Percentiles rank a stretch among this genome's conserved stretches.
These are phyloP conservation scores for Drosophila murphyi DNA, from an alignment of 1,140 invertebrate genomes.

Conservation along the genomic window DNA sequence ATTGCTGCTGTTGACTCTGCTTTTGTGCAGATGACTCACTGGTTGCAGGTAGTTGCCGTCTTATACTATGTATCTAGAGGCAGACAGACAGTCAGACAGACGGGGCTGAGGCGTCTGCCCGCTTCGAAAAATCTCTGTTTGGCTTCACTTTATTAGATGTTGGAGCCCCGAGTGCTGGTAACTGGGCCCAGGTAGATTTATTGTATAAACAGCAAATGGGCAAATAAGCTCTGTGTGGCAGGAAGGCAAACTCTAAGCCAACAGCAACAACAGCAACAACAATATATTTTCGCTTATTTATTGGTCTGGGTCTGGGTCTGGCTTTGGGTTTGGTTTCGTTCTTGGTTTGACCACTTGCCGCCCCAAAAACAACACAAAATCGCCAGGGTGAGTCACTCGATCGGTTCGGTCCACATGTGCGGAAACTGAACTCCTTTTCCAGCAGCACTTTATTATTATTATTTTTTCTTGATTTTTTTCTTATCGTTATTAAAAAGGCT, in stretches of 20 bases:
- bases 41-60: constrained; percentile 52
- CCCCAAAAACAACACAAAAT: constrained; percentile 41
- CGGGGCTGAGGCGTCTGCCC: not conserved
- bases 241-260: constrained; percentile 33
- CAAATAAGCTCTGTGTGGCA: constrained; percentile 54
- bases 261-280: constrained; percentile 41
- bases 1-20: constrained; percentile 28
- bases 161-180: constrained; percentile 13
- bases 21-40: constrained; percentile 55
- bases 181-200: constrained; percentile 73
- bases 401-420: constrained; percentile 48
- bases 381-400: constrained; percentile 51
- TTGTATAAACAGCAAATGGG: constrained; percentile 72
- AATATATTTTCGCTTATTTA: constrained; percentile 75
- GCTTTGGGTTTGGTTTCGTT: constrained; percentile 47
- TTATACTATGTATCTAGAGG: constrained; percentile 10
- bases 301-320: constrained; percentile 62
- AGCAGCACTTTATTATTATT: constrained; percentile 61
- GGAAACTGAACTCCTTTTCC: constrained; percentile 74
- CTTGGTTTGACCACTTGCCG: constrained; percentile 56
- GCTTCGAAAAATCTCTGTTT: constrained; percentile 32
- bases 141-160: constrained; percentile 59
- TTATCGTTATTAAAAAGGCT: constrained; percentile 31
- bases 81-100: no score
- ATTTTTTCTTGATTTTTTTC: constrained; percentile 17